Conservation (phyloP, 2,113 vertebrate species). For the Vimba vimba region DNA sequence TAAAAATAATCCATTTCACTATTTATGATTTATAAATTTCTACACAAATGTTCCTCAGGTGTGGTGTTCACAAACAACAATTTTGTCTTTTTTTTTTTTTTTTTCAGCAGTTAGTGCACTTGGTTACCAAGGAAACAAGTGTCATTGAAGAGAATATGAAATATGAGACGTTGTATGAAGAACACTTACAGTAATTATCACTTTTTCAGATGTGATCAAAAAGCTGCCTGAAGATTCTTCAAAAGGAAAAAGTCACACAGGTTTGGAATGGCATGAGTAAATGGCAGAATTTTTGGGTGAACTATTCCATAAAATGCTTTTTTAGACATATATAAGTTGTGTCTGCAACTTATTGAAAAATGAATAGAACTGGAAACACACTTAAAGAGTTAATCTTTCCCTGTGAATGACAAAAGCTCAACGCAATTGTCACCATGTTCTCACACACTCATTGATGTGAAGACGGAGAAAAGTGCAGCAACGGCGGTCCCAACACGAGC, state of each 20-base stretch:
- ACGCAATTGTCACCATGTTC: neutral
- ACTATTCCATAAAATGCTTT: neutral
- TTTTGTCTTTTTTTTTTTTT: neutral
- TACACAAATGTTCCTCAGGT: too few species aligned
- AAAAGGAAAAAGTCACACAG: neutral
- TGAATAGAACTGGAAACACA: neutral
- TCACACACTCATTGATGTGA: conserved; percentile 6
- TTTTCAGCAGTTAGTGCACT: neutral
- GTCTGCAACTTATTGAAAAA: neutral
- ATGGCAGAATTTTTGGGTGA: neutral
- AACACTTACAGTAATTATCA: neutral
- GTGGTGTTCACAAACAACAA: neutral
- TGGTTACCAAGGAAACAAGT: neutral
- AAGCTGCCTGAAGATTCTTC: neutral
- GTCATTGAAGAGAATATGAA: neutral
- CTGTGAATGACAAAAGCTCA: neutral
- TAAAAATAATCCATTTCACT: neutral
- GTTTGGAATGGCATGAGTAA: neutral
- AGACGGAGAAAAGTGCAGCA: conserved; percentile 54
- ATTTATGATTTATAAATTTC: neutral
- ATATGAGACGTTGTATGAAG: neutral
- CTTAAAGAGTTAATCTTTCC: neutral
- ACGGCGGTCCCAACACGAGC: conserved; percentile 62
- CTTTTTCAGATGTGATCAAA: neutral
- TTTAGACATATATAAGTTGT: neutral